Percentiles rank a stretch among this genome's conserved stretches.
Evolutionary conservation across 2,888 invertebrate species (phyloP).

Genomic region (Harpagoxenus sublaevis): DNA sequence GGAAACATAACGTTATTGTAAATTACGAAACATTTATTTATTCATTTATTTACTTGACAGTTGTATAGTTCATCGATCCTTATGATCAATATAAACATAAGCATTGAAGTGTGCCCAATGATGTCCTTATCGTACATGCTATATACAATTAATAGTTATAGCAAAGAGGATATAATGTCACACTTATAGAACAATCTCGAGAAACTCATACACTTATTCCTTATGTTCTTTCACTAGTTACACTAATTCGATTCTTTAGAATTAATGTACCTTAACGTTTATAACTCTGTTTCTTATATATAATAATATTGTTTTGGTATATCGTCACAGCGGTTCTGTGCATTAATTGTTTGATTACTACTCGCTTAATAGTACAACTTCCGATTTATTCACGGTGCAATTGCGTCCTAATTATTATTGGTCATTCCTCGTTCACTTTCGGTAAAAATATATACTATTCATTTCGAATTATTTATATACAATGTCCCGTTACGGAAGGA

Average conservation of each 20-base stretch:
- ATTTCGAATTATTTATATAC: slow-evolving; percentile 63
- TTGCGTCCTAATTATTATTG: slow-evolving; percentile 70
- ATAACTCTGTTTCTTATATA: slow-evolving; percentile 68
- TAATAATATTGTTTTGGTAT: slow-evolving; percentile 85
- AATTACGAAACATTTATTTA: slow-evolving; percentile 83
- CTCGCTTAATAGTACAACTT: slow-evolving; percentile 71
- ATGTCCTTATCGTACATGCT: slow-evolving; percentile 82
- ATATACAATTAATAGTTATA: slow-evolving; percentile 80
- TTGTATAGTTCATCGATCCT: slow-evolving; percentile 80
- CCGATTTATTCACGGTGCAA: slow-evolving; percentile 46
- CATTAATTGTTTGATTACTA: slow-evolving; percentile 83
- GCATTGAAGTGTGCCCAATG: slow-evolving; percentile 80
- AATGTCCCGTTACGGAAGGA: slow-evolving; percentile 42
- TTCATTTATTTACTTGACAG: slow-evolving; percentile 82
- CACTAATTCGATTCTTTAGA: slow-evolving; percentile 63
- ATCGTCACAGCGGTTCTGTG: slow-evolving; percentile 85
- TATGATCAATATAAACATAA: slow-evolving; percentile 84
- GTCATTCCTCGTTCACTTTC: slow-evolving; percentile 74
- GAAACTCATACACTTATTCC: slow-evolving; percentile 72
- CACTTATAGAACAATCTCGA: slow-evolving; percentile 77
- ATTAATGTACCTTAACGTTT: slow-evolving; percentile 54
- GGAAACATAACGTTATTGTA: slow-evolving; percentile 72
- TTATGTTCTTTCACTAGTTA: slow-evolving; percentile 68
- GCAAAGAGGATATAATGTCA: slow-evolving; percentile 78
- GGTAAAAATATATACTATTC: slow-evolving; percentile 80